These are phyloP conservation scores for Paramormyrops kingsleyae DNA, from an alignment of 2,113 vertebrate species.

Conservation along the genomic window DNA sequence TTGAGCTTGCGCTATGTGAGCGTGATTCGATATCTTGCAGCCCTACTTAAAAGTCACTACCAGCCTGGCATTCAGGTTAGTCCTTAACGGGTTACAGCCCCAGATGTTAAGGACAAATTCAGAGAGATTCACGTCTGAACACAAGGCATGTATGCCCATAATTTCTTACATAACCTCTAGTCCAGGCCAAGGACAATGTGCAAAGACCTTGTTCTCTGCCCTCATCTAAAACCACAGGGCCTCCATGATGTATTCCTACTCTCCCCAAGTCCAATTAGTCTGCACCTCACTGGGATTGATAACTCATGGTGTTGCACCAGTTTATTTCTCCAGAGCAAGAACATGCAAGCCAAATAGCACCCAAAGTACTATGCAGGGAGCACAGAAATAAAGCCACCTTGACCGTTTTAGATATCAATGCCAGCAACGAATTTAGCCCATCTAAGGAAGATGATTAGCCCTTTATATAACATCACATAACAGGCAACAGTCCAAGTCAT, in stretches of 20 bases:
- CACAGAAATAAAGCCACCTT: not conserved
- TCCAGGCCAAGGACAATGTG: not conserved
- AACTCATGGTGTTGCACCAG: not conserved
- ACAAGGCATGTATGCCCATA: not conserved
- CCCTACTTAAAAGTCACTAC: not conserved
- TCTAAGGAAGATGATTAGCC: not conserved
- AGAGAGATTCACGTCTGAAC: not conserved
- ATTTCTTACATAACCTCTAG: not conserved
- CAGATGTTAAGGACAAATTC: not conserved
- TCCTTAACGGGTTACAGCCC: not conserved
- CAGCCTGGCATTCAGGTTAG: not conserved
- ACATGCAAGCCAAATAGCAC: not conserved
- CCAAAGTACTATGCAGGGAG: not conserved
- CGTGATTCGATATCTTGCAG: not conserved
- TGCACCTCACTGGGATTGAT: not conserved
- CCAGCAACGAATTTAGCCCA: not conserved
- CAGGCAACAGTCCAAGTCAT: not conserved
- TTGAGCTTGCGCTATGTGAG: not conserved
- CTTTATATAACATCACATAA: not conserved
- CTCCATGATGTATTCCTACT: not conserved
- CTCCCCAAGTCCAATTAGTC: not conserved
- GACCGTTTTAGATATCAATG: not conserved
- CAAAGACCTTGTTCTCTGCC: not conserved
- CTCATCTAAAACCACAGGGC: not conserved
- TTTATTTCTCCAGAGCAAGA: not conserved